Base-by-base conservation (phyloP, 2,113 vertebrate species). In the Poeciliopsis retropinna region DNA sequence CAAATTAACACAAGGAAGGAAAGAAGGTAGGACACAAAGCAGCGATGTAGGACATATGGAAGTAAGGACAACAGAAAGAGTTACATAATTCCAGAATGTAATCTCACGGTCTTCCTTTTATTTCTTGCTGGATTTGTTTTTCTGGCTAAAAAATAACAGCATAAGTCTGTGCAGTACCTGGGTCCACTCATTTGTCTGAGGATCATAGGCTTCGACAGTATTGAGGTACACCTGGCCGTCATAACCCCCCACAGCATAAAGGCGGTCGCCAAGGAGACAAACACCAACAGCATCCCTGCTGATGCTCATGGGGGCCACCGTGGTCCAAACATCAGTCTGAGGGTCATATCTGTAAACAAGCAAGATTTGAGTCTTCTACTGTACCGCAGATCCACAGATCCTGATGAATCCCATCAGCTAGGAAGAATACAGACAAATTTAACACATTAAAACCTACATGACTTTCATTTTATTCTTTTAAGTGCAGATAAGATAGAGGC, bases 271-370 rank as follows among this genome's bases (percentile, higher is more conserved):
- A n/a, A 99, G 95, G 75, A 99, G 95, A 91, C 98, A 99, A 44
- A 99, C 97, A 10, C 98, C 98, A 63, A 99, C 98, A 0, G 98
- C 98, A 65, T 99, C 98, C 88, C 98, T 95, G 92, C 97, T 98
- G 80, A 99, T 95, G 88, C 97, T 99, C 97, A 99, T 98, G 10
- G 98, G 97, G 19, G 98, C 97, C 32, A 99, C 98, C n/a, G 97
- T 93, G 9, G 98, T 99, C 98, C 98, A 99, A 81, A 92, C 89
- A 57, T 99, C 98, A 62, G 98, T 99, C 94, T 99, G 98, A 37
- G 98, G 98, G 92, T 99, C 98, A 76, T 98, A 99, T 87, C 98
- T 99, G 76, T 17, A 71, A n/a, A 79, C 11, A 67, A 47, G 8
- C 22, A 8, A 30, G 60, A 11, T 62, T 31, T 62, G 13, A 54